Base-by-base conservation (phyloP, 2,797 vertebrate genomes). In the Dendrocincla fuliginosa region DNA sequence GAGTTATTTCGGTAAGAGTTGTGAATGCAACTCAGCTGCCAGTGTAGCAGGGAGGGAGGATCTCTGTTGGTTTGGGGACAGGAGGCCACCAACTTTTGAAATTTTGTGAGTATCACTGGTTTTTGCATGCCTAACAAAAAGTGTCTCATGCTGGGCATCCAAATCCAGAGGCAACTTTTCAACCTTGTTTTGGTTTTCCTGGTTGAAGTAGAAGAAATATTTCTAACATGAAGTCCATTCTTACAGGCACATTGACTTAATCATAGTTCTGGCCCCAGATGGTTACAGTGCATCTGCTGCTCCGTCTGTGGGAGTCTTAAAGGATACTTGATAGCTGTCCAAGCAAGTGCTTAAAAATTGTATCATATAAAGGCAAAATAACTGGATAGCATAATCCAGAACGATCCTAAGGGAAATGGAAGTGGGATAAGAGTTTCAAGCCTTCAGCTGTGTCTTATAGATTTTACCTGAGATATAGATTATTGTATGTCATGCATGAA, bases 261-360 rank as follows among this genome's bases (percentile, higher is more conserved):
- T 94, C 90, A 68, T 79, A 93, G 63, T 57, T 93, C 84, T 84
- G 74, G 79, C 42, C 90, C 59, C 86, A 90, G 63, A 92, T 82
- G 80, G 90, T 91, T 94, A 23, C 74, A 56, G 57, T 79, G 86
- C 89, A 78, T 97, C 90, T 95, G 63, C 70, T 89, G 59, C 70
- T 92, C 86, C 41, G 15, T 84, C 93, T 95, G 90, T 90, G 88
- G 85, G 83, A 90, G 86, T 93, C 83, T 87, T 90, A 91, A 82
- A 90, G 86, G 85, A 87, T 81, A 76, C 59, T 86, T 95, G 74
- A 91, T 74, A 87, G 71, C 84, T 79, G 49, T 92, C 77, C 95
- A 94, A 97, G 52, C 60, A 71, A 86, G 61, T 44, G 44, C 70
- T 92, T 84, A 69, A 88, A 88, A 95, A 82, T 46, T 59, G 7